Evolutionary conservation across 2,797 vertebrate genomes (phyloP), one percentile per base, ranked within the genome.

Genomic region (Xerus rutilus): DNA sequence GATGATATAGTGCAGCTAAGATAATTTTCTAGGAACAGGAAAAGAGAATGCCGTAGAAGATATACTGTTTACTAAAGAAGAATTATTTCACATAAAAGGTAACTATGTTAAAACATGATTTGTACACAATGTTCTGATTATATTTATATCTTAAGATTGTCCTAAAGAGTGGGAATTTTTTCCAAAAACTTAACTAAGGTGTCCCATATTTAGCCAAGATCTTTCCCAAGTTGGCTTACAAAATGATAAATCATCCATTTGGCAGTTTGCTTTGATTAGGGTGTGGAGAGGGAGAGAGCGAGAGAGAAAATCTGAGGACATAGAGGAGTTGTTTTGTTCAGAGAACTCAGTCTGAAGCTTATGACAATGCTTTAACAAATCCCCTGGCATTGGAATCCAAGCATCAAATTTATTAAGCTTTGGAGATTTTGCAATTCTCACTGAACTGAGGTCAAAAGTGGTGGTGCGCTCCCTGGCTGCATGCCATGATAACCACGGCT

Each of bases 351-450:
- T 77, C 87, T 39, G 77, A 84, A 92, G 79, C 70, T 77, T 91
- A 30, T 74, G 90, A 93, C 32, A 79, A 88, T 78, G 57, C 77
- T 78, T 93, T 95, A 92, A 83, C 0, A 1, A 95, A 94, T 86
- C 73, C 90, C 81, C 47, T 95, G 85, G 89, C 64, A 79, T 45
- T 97, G 84, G 78, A 93, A 91, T 96, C 39, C 81, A 93, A 89
- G 64, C 82, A 82, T 1, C 95, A 92, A 92, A 92, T 96, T 91
- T 97, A 89, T 97, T 95, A 95, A 95, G 93, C 64, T 83, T 97
- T 62, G 72, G 95, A 95, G 76, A 25, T 59, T 86, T 94, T 89
- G 77, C 52, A 78, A 5, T 95, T 97, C 65, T 96, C 64, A 3
- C 49, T 74, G 73, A 89, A 91, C 81, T 93, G 81, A 97, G 93